Evolutionary conservation across 2,888 invertebrate species (phyloP).

Genomic region (Ormyrus pomaceus): DNA sequence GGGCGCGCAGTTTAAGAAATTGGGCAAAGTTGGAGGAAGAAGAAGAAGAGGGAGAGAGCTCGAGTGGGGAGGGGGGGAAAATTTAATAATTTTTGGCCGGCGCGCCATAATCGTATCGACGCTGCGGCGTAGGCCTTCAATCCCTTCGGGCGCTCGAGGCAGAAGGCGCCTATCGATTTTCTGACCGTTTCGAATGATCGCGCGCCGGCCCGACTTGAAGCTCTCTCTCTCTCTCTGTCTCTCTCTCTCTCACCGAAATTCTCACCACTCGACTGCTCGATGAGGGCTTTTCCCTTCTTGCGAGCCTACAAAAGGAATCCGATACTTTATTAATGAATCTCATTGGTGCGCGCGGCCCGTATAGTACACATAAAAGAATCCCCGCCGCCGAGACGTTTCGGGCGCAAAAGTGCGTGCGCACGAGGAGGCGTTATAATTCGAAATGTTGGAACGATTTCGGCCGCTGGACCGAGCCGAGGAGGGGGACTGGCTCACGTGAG

Average conservation of each 20-base stretch:
- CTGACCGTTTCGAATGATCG: constrained; percentile 52
- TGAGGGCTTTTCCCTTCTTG: constrained; percentile 18
- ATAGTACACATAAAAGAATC: constrained; percentile 53
- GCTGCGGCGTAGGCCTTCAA: constrained; percentile 33
- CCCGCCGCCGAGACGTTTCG: constrained; percentile 51
- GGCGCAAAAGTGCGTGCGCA: constrained; percentile 59
- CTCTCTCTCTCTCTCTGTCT: neutral
- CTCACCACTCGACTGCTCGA: constrained; percentile 23
- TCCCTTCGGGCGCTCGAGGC: constrained; percentile 42
- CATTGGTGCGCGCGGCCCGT: constrained; percentile 55
- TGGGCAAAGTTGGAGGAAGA: constrained; percentile 47
- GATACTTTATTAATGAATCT: constrained; percentile 62
- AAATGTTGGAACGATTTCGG: constrained; percentile 67
- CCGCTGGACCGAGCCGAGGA: constrained; percentile 16
- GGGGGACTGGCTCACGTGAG: constrained; percentile 65
- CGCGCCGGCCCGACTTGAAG: neutral
- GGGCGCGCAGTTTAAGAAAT: constrained; percentile 50
- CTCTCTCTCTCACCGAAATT: constrained; percentile 8
- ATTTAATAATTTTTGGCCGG: constrained; percentile 53
- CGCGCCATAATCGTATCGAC: constrained; percentile 44
- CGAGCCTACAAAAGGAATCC: constrained; percentile 54
- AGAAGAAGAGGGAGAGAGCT: too few relatives aligned
- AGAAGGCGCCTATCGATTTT: constrained; percentile 55
- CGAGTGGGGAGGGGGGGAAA: constrained; percentile 19
- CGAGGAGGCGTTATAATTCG: constrained; percentile 66